These are phyloP conservation scores for Oophaga pumilio DNA, from an alignment of 2,113 vertebrate genomes.

Conservation along the genomic window DNA sequence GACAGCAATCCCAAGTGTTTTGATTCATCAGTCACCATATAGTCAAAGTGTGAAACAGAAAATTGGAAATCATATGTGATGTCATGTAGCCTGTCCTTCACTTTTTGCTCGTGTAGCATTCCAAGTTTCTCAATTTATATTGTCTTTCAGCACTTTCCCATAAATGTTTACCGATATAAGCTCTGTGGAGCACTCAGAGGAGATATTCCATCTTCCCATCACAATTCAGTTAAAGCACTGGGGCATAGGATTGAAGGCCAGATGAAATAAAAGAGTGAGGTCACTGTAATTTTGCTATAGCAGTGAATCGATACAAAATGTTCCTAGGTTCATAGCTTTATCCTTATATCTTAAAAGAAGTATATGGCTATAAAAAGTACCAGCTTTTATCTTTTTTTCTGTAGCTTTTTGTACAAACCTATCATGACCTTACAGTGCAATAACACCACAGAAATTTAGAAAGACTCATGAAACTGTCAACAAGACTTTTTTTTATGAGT, in stretches of 20 bases:
- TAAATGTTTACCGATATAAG: background rate
- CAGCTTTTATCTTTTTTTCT: constrained; percentile 20
- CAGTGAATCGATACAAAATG: constrained; percentile 39
- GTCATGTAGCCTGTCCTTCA: background rate
- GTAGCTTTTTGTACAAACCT: constrained; percentile 16
- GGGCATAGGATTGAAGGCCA: constrained; percentile 30
- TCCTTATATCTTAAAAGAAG: constrained; percentile 39
- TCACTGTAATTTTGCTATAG: constrained; percentile 45
- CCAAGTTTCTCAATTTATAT: background rate
- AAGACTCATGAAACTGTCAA: background rate
- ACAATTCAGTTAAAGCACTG: constrained; percentile 7
- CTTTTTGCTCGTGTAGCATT: background rate
- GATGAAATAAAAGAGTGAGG: constrained; percentile 29
- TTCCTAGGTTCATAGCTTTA: constrained; percentile 29
- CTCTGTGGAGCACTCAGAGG: background rate
- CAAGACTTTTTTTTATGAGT: background rate
- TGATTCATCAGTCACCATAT: background rate
- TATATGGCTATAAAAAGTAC: constrained; percentile 26
- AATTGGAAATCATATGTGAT: background rate
- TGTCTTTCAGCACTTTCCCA: constrained; percentile 1
- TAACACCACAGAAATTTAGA: background rate
- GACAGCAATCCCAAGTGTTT: no score
- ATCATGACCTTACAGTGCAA: background rate
- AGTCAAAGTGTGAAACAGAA: background rate
- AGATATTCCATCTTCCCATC: constrained; percentile 3